Evolutionary conservation across 2,888 invertebrate genomes (phyloP).

Genomic region (Xanthia icteritia): DNA sequence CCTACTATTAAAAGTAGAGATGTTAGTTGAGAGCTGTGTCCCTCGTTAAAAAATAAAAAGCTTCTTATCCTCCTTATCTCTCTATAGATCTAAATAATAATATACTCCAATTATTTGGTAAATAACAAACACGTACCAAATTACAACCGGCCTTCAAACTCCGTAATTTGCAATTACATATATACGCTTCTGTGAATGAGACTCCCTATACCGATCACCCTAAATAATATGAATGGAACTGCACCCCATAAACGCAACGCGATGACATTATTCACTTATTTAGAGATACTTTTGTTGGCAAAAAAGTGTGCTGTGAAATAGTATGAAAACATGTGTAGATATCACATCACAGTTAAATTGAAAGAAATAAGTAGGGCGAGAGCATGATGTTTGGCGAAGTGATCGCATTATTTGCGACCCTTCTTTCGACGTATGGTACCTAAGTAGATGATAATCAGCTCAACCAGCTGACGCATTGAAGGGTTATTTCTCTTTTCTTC

Average conservation of each 20-base stretch:
- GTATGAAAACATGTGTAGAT: background rate
- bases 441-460: constrained; percentile 22
- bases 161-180: constrained; percentile 32
- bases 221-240: constrained; percentile 20
- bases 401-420: constrained; percentile 5
- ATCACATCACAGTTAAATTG: constrained; percentile 19
- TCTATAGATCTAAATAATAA: background rate
- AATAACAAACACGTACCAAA: constrained; percentile 1
- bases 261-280: constrained; percentile 13
- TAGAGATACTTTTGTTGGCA: background rate
- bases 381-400: background rate
- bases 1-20: too few species aligned
- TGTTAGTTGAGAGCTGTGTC: background rate
- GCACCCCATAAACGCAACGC: constrained; percentile 17
- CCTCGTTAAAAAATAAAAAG: too few species aligned
- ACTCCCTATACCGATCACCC: constrained; percentile 14
- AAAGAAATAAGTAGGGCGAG: constrained; percentile 11
- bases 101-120: background rate
- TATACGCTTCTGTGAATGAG: constrained; percentile 11
- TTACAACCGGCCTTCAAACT: constrained; percentile 16
- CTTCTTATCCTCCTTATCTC: background rate
- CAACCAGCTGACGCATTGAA: background rate
- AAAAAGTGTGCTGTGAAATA: constrained; percentile 13
- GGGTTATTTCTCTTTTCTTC: background rate
- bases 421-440: background rate